Evolutionary conservation across 2,113 vertebrate species (phyloP), one percentile per base, ranked within the genome.

Genomic region (Nerophis ophidion): DNA sequence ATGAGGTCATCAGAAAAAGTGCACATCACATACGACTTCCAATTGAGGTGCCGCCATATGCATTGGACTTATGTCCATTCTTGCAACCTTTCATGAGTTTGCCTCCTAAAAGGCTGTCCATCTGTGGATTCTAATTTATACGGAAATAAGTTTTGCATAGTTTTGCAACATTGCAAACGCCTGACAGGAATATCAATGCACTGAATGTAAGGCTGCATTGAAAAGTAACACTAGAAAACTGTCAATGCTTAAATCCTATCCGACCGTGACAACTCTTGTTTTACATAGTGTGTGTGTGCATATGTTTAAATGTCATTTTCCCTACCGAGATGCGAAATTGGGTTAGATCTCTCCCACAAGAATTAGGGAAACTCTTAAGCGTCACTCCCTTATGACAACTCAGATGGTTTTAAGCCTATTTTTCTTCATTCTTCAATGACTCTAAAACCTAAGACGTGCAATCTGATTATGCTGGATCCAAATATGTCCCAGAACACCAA

Each of bases 401-500:
- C 13, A 42, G 50, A 69, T 49, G 62, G 50, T 63, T 74, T 69
- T 54, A 16, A 68, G 13, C 12, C 53, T 38, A 44, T 60, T 71
- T 73, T 42, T 52, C 8, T 75, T 71, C 82, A 60, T 74, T 70
- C 65, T 57, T 66, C 66, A 61, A 79, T 77, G 65, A 61, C 66
- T 57, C 48, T 14, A 44, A 40, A 67, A 67, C 54, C 50, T 45
- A 56, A 35, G 46, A 76, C 54, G 65, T 66, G 45, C 66, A 70
- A 77, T 82, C 40, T 77, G 71, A 76, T 77, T 66, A 66, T 38
- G n/a, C 51, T 38, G 33, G 26, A 74, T 79, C 70, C 68, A 70
- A 82, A 56, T 52, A 34, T 57, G 57, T 83, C 78, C 79, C 81
- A 38, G 11, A 72, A 74, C 72, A 67, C 72, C 77, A 65, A 75